Evolutionary conservation across 2,888 invertebrate species (phyloP), one percentile per base, ranked within the genome.

Genomic region (Cataglyphis livida): DNA sequence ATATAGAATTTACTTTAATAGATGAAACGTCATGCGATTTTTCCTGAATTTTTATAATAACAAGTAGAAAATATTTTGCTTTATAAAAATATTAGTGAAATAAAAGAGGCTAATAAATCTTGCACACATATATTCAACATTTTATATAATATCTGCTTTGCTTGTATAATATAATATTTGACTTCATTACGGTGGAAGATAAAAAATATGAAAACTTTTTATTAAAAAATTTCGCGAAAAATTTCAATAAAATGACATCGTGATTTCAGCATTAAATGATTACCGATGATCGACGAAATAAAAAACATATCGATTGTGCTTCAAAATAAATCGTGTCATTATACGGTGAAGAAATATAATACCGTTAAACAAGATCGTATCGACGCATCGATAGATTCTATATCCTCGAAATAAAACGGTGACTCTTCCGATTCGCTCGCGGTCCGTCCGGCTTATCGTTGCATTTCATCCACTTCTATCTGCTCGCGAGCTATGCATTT

Each of bases 341-440:
- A 25, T 35, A 68, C 15, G 1, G 12, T 12, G 10, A 15, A 59
- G 15, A 59, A 28, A 59, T 25, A 51, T 32, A 57, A 66, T 41
- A 76, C 10, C 38, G 48, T 21, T 57, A 68, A 78, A 66, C 76
- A 66, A 41, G 57, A 68, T 70, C 44, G 35, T 35, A 70, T 44
- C 32, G 57, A 41, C 9, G 38, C 35, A 54, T 18, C 28, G 28
- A 76, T 44, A 44, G n/a, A 41, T 41, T 41, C 35, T 35, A 35
- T 62, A 62, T 75, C 32, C 21, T 51, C 32, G 32, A 78, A 78
- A 59, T 66, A 21, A 57, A 78, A 54, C 66, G 15, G 41, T 59
- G 76, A 78, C 15, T 65, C 10, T 44, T 25, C 1, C 57, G 21
- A 68, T 68, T 78, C 18, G 25, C 2, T 41, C 6, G 10, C 44